Percentiles rank a stretch among this genome's conserved stretches.
Conservation (phyloP, 2,797 vertebrate species). For the Paramormyrops hopkinsi region DNA sequence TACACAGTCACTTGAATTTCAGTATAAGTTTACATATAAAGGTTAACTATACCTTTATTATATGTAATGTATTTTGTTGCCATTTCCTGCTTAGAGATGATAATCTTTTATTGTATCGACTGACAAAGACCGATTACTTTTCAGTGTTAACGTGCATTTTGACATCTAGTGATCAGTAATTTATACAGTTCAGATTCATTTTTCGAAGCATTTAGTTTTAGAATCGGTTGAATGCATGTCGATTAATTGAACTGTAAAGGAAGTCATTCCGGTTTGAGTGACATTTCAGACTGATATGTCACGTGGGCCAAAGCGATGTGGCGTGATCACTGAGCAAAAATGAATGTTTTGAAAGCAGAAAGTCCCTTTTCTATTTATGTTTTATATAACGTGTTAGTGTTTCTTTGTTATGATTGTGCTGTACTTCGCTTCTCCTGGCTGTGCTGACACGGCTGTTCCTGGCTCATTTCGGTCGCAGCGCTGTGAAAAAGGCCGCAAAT, state of each 20-base stretch:
- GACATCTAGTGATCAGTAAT: neutral
- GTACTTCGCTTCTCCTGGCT: neutral
- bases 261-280: neutral
- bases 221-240: neutral
- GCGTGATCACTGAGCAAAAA: neutral
- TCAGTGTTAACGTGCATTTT: neutral
- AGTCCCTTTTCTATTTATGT: neutral
- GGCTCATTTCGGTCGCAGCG: neutral
- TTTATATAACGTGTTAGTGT: neutral
- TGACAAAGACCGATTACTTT: neutral
- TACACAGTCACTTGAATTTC: neutral
- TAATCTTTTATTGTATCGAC: neutral
- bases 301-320: neutral
- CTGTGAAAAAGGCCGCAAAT: neutral
- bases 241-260: neutral
- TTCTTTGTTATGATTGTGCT: neutral
- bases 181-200: neutral
- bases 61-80: neutral
- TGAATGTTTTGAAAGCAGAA: neutral
- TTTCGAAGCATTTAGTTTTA: neutral
- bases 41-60: neutral
- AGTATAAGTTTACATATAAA: neutral
- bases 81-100: neutral
- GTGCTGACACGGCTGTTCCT: neutral
- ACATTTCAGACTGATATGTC: neutral